Percentiles rank a stretch among this genome's conserved stretches.
Conservation (phyloP, 1,140 invertebrate genomes). For the Fopius arisanus region DNA sequence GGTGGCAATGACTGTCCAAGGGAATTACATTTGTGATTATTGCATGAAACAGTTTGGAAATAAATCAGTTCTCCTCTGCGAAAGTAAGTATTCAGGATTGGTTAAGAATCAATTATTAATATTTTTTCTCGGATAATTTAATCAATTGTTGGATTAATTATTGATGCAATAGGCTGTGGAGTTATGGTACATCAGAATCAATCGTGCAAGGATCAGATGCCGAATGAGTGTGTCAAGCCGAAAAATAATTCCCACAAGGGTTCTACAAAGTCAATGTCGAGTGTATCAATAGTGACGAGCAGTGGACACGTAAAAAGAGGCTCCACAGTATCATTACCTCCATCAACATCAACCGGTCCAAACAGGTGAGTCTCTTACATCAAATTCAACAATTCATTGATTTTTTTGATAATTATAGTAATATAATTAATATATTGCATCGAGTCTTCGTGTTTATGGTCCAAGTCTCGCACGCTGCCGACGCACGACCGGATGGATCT, state of each 20-base stretch:
- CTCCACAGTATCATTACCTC: slow-evolving; percentile 57
- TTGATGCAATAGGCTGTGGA: slow-evolving; percentile 73
- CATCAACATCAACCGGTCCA: slow-evolving; percentile 48
- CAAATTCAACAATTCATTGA: slow-evolving; percentile 11
- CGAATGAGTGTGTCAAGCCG: slow-evolving; percentile 74
- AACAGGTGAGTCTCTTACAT: slow-evolving; percentile 52
- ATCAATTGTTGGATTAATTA: slow-evolving; percentile 23
- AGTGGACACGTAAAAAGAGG: slow-evolving; percentile 53
- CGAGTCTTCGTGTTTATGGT: slow-evolving; percentile 50
- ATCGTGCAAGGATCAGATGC: slow-evolving; percentile 84
- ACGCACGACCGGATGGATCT: slow-evolving; percentile 46
- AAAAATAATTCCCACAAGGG: slow-evolving; percentile 56
- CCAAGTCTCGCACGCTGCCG: slow-evolving; percentile 54
- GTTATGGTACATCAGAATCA: slow-evolving; percentile 83
- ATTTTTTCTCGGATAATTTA: not conserved
- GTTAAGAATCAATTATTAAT: no score
- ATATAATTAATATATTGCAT: slow-evolving; percentile 42
- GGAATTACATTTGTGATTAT: slow-evolving; percentile 73
- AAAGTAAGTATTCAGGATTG: slow-evolving; percentile 74
- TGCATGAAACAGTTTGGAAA: slow-evolving; percentile 82
- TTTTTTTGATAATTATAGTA: slow-evolving; percentile 30
- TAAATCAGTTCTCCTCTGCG: slow-evolving; percentile 77
- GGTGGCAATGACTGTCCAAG: slow-evolving; percentile 69
- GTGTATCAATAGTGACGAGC: slow-evolving; percentile 49
- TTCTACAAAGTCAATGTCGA: slow-evolving; percentile 56